Conservation (phyloP, 2,113 vertebrate genomes). For the Chunga burmeisteri region DNA sequence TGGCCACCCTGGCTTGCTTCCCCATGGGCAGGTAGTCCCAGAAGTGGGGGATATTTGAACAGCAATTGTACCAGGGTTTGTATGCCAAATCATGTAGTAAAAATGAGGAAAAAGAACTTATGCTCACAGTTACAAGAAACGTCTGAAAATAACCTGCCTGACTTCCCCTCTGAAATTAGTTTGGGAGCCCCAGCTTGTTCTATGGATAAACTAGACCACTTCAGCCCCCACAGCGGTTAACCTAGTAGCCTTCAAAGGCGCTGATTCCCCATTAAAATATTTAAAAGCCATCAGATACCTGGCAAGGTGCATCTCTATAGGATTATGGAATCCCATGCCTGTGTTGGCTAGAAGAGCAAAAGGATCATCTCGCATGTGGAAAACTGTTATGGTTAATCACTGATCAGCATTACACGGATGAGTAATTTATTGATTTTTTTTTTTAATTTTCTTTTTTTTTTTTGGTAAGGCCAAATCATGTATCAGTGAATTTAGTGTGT, state of each 20-base stretch:
- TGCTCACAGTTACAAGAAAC: background rate
- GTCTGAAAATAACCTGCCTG: background rate
- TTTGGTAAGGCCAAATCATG: accelerated
- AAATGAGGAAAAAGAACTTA: background rate
- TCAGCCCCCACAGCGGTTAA: background rate
- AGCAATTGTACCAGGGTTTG: background rate
- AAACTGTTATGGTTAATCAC: background rate
- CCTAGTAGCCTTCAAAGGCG: background rate
- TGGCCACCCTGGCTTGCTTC: background rate
- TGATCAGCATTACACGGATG: background rate
- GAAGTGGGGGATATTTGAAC: background rate
- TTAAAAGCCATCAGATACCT: background rate
- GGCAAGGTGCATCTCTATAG: background rate
- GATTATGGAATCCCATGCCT: background rate
- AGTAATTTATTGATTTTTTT: background rate
- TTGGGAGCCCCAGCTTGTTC: background rate
- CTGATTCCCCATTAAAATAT: background rate
- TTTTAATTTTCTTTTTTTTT: background rate
- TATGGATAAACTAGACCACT: background rate
- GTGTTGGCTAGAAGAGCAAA: background rate
- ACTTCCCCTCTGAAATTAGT: background rate
- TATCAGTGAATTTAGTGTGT: background rate
- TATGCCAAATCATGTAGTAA: accelerated
- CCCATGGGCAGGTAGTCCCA: accelerated
- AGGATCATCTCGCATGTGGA: background rate